Percentiles rank a stretch among this genome's conserved stretches.
These are phyloP conservation scores for Epinephelus cyanopodus DNA, from an alignment of 2,113 vertebrate genomes.

Conservation along the genomic window DNA sequence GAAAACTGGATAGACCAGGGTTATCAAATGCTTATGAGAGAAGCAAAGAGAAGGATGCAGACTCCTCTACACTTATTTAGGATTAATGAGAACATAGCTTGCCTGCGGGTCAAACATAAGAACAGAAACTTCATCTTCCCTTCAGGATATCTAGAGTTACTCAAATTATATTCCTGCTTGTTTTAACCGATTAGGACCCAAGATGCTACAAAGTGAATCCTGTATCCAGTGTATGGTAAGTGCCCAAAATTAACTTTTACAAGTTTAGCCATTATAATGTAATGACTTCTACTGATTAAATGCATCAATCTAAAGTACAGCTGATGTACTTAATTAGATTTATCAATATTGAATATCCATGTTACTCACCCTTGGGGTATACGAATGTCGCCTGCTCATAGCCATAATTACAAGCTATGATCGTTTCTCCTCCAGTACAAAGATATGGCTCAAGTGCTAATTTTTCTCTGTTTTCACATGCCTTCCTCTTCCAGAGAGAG, in stretches of 20 bases:
- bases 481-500: slow-evolving; percentile 1
- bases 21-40: neutral
- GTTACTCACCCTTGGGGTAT: slow-evolving; percentile 76
- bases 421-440: slow-evolving; percentile 30
- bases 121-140: neutral
- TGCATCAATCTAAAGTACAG: neutral
- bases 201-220: neutral
- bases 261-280: neutral
- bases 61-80: neutral
- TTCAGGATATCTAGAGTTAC: neutral
- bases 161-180: neutral
- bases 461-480: slow-evolving; percentile 25
- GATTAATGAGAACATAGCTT: neutral
- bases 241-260: slow-evolving; percentile 9
- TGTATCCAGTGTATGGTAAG: slow-evolving; percentile 59
- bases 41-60: neutral
- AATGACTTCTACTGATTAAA: neutral
- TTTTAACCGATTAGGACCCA: neutral
- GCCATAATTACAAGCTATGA: slow-evolving; percentile 58
- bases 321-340: neutral
- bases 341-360: neutral
- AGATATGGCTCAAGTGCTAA: neutral
- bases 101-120: neutral
- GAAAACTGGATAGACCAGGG: slow-evolving; percentile 20
- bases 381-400: slow-evolving; percentile 77